Evolutionary conservation across 1,140 invertebrate genomes (phyloP).

Genomic region (Archivesica marissinica): DNA sequence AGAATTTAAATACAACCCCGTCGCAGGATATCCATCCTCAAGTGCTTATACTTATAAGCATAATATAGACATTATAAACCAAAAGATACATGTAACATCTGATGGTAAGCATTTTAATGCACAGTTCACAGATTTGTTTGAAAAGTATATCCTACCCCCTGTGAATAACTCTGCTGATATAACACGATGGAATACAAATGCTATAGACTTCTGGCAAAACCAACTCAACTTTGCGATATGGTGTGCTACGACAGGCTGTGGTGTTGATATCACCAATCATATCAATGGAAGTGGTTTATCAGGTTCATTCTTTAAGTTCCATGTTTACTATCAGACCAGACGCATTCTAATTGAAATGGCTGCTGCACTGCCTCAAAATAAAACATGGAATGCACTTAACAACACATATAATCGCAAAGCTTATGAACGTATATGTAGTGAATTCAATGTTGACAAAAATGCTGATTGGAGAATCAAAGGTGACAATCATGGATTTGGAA

Average conservation of each 20-base stretch:
- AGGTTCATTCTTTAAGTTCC: neutral
- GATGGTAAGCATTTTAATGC: too few species aligned
- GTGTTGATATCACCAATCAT: neutral
- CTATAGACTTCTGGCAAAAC: neutral
- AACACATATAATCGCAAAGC: neutral
- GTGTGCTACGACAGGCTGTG: too few species aligned
- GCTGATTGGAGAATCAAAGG: neutral
- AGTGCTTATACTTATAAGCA: too few species aligned
- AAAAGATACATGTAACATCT: too few species aligned
- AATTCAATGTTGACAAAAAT: too few species aligned
- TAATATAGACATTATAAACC: too few species aligned
- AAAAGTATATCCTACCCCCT: too few species aligned
- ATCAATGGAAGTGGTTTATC: neutral
- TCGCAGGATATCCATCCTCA: too few species aligned
- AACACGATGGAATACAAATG: neutral
- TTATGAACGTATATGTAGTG: slow-evolving; percentile 6
- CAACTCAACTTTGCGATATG: neutral
- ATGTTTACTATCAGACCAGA: neutral
- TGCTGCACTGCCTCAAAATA: neutral
- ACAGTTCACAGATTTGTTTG: too few species aligned
- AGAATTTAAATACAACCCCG: too few species aligned
- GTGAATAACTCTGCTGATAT: too few species aligned
- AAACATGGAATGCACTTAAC: neutral
- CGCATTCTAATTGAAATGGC: neutral
- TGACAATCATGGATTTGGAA: neutral